These are phyloP conservation scores for Galeopsomyia nigrocyanea DNA, from an alignment of 2,888 invertebrate genomes.

Conservation along the genomic window DNA sequence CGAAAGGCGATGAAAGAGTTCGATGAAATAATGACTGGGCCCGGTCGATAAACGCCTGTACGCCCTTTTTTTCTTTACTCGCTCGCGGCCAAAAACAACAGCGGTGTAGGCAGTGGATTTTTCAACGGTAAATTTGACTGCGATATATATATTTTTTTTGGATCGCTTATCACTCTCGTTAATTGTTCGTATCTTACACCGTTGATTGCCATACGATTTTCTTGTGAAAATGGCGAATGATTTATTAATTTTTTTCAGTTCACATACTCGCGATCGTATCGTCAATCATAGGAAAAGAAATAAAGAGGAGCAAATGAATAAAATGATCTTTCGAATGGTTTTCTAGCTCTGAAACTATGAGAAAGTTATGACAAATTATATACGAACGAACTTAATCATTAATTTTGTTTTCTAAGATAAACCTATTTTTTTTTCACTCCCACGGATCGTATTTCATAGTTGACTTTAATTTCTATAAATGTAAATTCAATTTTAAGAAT, in stretches of 20 bases:
- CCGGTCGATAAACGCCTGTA: constrained; percentile 61
- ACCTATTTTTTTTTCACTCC: constrained; percentile 9
- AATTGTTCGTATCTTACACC: constrained; percentile 2
- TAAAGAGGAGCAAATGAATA: constrained; percentile 43
- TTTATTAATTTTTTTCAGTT: too few species aligned
- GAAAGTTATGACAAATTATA: not conserved
- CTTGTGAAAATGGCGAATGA: too few species aligned
- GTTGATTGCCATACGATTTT: too few species aligned
- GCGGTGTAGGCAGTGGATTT: constrained; percentile 50
- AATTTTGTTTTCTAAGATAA: constrained; percentile 3
- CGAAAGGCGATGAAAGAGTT: constrained; percentile 63
- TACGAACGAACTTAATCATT: not conserved
- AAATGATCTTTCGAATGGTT: constrained; percentile 12
- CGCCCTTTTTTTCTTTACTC: constrained; percentile 48
- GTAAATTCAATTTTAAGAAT: not conserved
- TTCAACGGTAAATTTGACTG: constrained; percentile 17
- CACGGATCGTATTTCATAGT: not conserved
- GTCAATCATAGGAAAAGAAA: not conserved
- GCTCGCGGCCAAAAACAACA: constrained; percentile 22
- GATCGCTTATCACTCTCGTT: constrained; percentile 34
- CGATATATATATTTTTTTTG: constrained; percentile 14
- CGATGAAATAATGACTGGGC: constrained; percentile 66
- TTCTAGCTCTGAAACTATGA: not conserved
- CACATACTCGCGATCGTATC: too few species aligned
- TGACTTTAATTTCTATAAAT: constrained; percentile 7